These are phyloP conservation scores for Anorthoa munda DNA, from an alignment of 2,888 invertebrate species.

Conservation along the genomic window DNA sequence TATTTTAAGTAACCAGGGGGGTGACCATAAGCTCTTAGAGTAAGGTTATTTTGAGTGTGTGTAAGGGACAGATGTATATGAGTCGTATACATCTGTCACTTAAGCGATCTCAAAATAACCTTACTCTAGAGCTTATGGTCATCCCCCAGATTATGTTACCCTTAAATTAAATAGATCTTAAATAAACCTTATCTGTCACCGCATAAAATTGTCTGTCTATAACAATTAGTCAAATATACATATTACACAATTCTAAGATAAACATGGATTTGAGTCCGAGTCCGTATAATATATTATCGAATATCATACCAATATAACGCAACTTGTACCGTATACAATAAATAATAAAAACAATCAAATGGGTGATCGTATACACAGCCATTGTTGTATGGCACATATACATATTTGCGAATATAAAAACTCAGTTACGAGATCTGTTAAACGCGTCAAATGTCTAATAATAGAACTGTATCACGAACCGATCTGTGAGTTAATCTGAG, in stretches of 20 bases:
- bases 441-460: constrained; percentile 43
- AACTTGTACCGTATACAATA: neutral
- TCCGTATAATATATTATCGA: neutral
- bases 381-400: constrained; percentile 10
- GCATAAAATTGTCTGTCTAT: neutral
- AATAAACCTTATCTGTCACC: constrained; percentile 5
- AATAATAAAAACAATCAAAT: neutral
- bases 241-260: neutral
- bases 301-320: neutral
- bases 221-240: neutral
- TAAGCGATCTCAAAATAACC: no score
- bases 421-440: constrained; percentile 39
- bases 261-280: neutral
- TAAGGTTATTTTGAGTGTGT: no score
- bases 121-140: no score
- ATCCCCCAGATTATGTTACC: neutral
- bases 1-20: constrained; percentile 15
- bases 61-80: no score
- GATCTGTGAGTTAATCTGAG: constrained; percentile 41
- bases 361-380: neutral
- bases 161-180: neutral
- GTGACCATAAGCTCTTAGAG: no score
- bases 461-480: constrained; percentile 53
- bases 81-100: no score
- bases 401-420: constrained; percentile 28